A percentile compares a stretch with the other conserved stretches of the same genome.
phyloP scores from a whole-genome alignment of 2,113 vertebrate species.

The Apodemus sylvaticus region DNA sequence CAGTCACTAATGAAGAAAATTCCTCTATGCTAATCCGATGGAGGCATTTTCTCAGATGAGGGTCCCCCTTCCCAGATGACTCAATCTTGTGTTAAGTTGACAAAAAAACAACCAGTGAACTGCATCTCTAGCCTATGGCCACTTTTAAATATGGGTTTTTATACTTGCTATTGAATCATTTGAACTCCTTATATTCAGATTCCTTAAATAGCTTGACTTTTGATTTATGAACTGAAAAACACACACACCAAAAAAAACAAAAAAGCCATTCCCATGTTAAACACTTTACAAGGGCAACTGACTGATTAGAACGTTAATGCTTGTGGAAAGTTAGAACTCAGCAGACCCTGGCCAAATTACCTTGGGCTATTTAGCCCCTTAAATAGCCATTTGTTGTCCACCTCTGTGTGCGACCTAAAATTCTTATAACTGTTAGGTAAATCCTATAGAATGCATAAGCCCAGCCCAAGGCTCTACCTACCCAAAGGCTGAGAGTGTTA shows the following conservation, averaged over 20 bases:
- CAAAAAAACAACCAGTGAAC: neutral
- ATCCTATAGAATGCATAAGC: neutral
- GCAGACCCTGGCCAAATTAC: neutral
- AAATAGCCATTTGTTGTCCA: neutral
- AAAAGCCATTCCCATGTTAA: neutral
- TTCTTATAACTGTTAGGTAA: neutral
- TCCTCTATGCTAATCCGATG: neutral
- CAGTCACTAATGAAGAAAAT: neutral
- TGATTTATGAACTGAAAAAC: neutral
- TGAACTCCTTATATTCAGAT: neutral
- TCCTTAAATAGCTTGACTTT: neutral
- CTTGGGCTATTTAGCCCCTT: neutral
- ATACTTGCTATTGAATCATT: neutral
- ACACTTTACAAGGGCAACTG: too few relatives aligned
- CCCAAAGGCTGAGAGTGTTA: neutral
- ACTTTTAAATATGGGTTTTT: neutral
- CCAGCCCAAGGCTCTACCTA: too few relatives aligned
- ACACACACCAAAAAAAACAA: too few relatives aligned
- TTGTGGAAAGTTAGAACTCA: neutral
- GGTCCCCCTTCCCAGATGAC: neutral
- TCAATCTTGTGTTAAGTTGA: neutral
- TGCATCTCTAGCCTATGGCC: neutral
- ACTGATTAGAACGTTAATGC: neutral
- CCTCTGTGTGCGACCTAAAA: neutral
- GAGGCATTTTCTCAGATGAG: neutral